These are phyloP conservation scores for Hemicentrotus pulcherrimus DNA, from an alignment of 35 echinoderm and acorn worm genomes.

Conservation along the genomic window DNA sequence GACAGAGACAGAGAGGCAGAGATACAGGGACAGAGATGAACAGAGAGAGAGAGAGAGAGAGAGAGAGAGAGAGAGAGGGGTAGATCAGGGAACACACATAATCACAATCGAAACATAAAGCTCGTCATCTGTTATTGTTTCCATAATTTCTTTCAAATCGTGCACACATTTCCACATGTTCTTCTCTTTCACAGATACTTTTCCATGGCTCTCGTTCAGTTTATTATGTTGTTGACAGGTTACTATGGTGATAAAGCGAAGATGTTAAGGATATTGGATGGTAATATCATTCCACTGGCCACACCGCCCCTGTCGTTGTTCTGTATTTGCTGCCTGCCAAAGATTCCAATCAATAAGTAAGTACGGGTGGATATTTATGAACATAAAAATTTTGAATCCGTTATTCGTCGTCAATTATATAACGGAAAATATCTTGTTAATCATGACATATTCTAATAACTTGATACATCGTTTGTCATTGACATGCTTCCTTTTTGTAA, in stretches of 20 bases:
- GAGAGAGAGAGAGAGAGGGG: too few species aligned
- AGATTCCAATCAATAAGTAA: constrained; percentile 80
- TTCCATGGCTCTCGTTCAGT: constrained; percentile 84
- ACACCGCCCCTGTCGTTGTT: constrained; percentile 80
- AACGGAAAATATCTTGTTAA: too few species aligned
- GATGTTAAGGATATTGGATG: constrained; percentile 77
- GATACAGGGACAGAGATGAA: too few species aligned
- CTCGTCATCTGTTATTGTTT: too few species aligned
- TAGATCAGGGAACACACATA: too few species aligned
- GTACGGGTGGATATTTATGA: constrained; percentile 11
- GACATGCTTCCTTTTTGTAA: background rate
- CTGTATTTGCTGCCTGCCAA: constrained; percentile 73
- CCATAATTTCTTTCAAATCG: too few species aligned
- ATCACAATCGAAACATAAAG: too few species aligned
- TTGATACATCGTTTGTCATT: background rate
- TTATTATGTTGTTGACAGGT: constrained; percentile 84
- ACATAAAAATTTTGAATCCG: background rate
- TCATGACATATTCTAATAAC: too few species aligned
- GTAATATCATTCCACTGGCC: constrained; percentile 77
- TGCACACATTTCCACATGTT: background rate
- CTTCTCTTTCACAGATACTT: constrained; percentile 72
- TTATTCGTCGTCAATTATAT: too few species aligned
- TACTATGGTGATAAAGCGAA: constrained; percentile 77
- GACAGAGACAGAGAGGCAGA: too few species aligned
- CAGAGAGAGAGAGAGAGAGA: too few species aligned